Base-by-base conservation (phyloP, 2,797 vertebrate species). In the Periophthalmus magnuspinnatus region DNA sequence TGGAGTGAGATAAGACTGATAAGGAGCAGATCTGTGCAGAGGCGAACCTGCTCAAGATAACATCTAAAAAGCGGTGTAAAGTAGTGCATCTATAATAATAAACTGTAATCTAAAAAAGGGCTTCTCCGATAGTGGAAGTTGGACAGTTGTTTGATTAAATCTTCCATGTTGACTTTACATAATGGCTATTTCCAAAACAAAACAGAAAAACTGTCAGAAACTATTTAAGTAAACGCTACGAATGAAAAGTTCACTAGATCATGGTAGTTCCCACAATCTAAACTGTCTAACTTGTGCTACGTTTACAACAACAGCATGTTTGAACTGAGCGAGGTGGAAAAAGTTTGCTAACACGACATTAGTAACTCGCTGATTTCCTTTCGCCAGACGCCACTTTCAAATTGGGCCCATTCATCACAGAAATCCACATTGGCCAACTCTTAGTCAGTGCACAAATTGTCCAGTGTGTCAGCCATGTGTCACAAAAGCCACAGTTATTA, bases 221-320 rank as follows among this genome's bases (percentile, higher is more conserved):
- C 24, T 9, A 24, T 24, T 16, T 16, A 16, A 57, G 24, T 32
- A 57, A 17, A 57, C 1, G 24, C 17, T 14, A 17, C 22, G 5
- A 32, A 57, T 14, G 11, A 32, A 57, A 57, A 4, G 24, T 24
- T 57, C 22, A 32, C 32, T 28, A 10, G 24, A 55, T 24, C 8
- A 55, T 2, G 41, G 10, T 14, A 48, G 47, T 5, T 48, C 52
- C 52, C 21, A 24, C 52, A 32, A 52, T 19, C 16, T 8, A 52
- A 52, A 52, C 1, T 28, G 50, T 11, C 50, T 5, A 17, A 50
- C 85, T 84, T 93, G 91, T 92, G 90, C 88, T 89, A 73, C 77
- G 32, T 72, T 82, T 56, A 78, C 81, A 81, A 75, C 59, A 77
- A 48, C 67, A 87, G 81, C 66, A 63, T 7, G 14, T 80, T 83